These are phyloP conservation scores for Triplophysa yarkandensis DNA, from an alignment of 2,797 vertebrate species.

Conservation along the genomic window DNA sequence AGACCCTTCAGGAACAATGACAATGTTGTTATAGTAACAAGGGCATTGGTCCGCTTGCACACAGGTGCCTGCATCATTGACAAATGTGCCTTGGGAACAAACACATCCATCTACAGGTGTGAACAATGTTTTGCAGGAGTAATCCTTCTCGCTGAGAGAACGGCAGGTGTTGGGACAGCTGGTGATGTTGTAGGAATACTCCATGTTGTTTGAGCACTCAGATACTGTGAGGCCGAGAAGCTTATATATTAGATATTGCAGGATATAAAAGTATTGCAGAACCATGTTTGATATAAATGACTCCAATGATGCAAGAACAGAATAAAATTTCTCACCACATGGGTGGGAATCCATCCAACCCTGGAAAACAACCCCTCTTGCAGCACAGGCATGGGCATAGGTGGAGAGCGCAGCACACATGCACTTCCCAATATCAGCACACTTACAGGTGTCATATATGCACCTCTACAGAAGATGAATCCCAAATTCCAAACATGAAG, in stretches of 20 bases:
- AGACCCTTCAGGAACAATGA: slow-evolving; percentile 39
- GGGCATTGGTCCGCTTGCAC: slow-evolving; percentile 74
- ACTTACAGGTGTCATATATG: slow-evolving; percentile 79
- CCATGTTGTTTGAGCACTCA: slow-evolving; percentile 74
- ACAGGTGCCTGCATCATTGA: slow-evolving; percentile 73
- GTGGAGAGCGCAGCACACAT: slow-evolving; percentile 82
- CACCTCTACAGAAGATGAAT: slow-evolving; percentile 72
- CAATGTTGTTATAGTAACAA: slow-evolving; percentile 69
- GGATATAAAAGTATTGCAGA: background rate
- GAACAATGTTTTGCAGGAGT: slow-evolving; percentile 66
- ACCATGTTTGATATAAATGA: background rate
- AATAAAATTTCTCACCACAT: slow-evolving; percentile 73
- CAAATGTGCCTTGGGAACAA: slow-evolving; percentile 77
- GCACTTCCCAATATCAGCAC: slow-evolving; percentile 77
- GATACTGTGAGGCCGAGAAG: background rate
- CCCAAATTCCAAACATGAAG: background rate
- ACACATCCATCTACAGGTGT: slow-evolving; percentile 80
- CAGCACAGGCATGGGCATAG: slow-evolving; percentile 80
- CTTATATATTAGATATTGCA: background rate
- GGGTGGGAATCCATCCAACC: slow-evolving; percentile 73
- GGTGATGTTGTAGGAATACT: slow-evolving; percentile 75
- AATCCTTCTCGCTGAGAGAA: slow-evolving; percentile 73
- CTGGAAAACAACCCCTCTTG: slow-evolving; percentile 69
- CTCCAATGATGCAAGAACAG: background rate
- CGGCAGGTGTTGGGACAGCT: slow-evolving; percentile 79